Base-by-base conservation (phyloP, 2,888 invertebrate genomes). In the Trypoxylon attenuatum region DNA sequence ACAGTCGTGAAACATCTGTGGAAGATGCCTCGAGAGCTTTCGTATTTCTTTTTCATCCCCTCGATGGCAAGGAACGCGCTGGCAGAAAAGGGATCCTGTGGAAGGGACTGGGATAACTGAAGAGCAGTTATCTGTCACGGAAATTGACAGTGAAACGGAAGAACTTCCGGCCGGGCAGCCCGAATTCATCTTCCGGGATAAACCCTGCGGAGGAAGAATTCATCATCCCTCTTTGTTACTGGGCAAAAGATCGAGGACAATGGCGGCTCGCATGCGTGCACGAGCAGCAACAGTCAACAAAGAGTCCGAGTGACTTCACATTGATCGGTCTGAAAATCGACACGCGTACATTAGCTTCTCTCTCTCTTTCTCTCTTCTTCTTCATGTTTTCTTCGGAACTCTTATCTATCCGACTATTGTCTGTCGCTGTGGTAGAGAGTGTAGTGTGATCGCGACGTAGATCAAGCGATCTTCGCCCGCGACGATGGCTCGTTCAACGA, bases 141-240 rank as follows among this genome's bases (percentile, higher is more conserved):
- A 69, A 69, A 69, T 69, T 68, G 68, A 69, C 69, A 68, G 55
- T 16, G 68, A 69, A 68, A 63, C 63, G 59, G 27, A 58, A 53
- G 52, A 43, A 23, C 49, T 2, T 10, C 15, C 19, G 33, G 18
- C 5, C 46, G 6, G 41, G 27, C 33, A 19, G 15, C 5, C 41
- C 23, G 19, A 27, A 21, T 57, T 67, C 61, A 54, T 57, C 51
- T 67, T 45, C 66, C 41, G 50, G 22, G 54, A 38, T 38, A 15
- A 39, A n/a, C n/a, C 25, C 18, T 42, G 25, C 42, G 18, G 16
- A 15, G 29, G 64, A 56, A 64, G 47, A 64, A 64, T 64, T 43
- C 52, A 53, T 64, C 64, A 16, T 42, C 38, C 49, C 25, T 29
- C 22, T 49, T 22, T n/a, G n/a, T n/a, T n/a, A n/a, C n/a, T n/a